Evolutionary conservation across 2,797 vertebrate species (phyloP).

Genomic region (Myripristis murdjan): DNA sequence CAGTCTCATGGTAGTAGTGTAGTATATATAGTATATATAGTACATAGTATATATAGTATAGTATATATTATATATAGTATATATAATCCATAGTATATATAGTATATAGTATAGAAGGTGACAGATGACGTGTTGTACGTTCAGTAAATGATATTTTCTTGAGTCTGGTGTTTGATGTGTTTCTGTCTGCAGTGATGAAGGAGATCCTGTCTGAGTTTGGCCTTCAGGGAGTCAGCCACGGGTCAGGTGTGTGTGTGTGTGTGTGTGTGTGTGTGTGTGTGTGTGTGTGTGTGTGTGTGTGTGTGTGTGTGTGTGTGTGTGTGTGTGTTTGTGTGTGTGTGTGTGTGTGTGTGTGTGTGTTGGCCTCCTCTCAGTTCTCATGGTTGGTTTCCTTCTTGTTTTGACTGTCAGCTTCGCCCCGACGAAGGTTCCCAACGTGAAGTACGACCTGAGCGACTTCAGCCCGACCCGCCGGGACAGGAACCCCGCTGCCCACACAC

Average conservation of each 20-base stretch:
- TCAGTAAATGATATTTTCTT: no score
- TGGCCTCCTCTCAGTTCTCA: conserved; percentile 37
- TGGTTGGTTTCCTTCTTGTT: conserved; percentile 45
- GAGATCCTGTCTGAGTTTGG: conserved; percentile 86
- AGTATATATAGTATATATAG: no score
- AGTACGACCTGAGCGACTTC: conserved; percentile 80
- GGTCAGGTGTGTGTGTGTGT: conserved; percentile 57
- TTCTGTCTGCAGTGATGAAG: conserved; percentile 80
- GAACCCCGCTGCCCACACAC: conserved; percentile 4
- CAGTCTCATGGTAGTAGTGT: no score
- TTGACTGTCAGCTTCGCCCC: conserved; percentile 77
- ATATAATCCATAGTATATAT: no score
- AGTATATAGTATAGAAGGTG: no score
- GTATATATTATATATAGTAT: no score
- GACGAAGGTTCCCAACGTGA: conserved; percentile 85
- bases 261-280: not conserved
- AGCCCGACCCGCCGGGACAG: conserved; percentile 25
- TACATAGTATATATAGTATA: conserved; percentile 5
- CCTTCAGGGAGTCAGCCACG: conserved; percentile 85
- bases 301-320: not conserved
- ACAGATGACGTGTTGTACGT: no score
- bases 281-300: no score
- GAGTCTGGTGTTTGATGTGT: conserved; percentile 19
- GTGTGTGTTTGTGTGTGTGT: conserved; percentile 8
- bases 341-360: not conserved